A percentile compares a stretch with the other conserved stretches of the same genome.
Conservation (phyloP, 2,888 invertebrate species). For the Halictus ligatus region DNA sequence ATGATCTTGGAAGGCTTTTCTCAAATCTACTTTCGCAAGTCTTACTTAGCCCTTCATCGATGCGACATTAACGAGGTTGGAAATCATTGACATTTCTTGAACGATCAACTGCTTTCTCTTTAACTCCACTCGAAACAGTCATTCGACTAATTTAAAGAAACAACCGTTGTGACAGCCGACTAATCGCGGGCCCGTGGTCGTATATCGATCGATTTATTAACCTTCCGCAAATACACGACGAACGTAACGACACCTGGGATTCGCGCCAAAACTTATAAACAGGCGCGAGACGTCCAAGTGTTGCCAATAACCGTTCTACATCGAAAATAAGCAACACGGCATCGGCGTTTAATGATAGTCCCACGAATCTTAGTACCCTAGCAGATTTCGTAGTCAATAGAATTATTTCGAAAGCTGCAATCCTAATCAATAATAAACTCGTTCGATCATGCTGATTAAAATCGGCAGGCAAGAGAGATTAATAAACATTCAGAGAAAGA, state of each 20-base stretch:
- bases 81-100: neutral
- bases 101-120: conserved; percentile 2
- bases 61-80: conserved; percentile 12
- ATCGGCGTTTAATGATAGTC: conserved; percentile 33
- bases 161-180: neutral
- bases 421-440: neutral
- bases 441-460: neutral
- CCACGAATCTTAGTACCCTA: conserved; percentile 29
- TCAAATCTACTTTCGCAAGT: conserved; percentile 1
- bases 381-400: conserved; percentile 13
- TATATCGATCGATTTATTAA: conserved; percentile 39
- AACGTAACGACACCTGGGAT: conserved; percentile 32
- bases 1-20: conserved; percentile 1
- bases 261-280: conserved; percentile 58
- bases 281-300: conserved; percentile 20
- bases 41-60: neutral
- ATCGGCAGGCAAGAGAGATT: neutral
- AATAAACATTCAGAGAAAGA: conserved; percentile 7
- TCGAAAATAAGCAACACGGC: conserved; percentile 42
- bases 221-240: conserved; percentile 20
- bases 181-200: neutral
- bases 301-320: conserved; percentile 41
- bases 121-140: neutral
- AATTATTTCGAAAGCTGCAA: neutral
- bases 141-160: conserved; percentile 9